Base-by-base conservation (phyloP, 92 coral and sea anemone genomes). In the Palythoa caribaeorum region DNA sequence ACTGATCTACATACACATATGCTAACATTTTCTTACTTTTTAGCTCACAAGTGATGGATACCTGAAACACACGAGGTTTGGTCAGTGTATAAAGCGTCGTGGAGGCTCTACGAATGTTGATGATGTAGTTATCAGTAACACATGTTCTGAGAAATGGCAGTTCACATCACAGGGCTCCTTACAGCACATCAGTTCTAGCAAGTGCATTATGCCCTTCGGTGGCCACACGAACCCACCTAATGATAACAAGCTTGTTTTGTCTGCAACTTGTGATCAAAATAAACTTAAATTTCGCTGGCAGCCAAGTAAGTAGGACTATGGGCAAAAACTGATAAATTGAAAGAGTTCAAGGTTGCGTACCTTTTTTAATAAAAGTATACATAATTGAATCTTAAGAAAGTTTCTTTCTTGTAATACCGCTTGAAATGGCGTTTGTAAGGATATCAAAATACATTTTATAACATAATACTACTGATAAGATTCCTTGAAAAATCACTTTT, bases 271-370 rank as follows among this genome's bases (percentile, higher is more conserved):
- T 89, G 94, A 93, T 36, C 88, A 85, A 44, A 38, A 75, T 20
- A 92, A 96, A 79, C 96, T 94, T 80, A 79, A 88, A 37, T 95
- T 96, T 90, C 86, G 84, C 70, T 96, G 97, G 96, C 84, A 94
- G 39, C 98, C 50, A 44, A 44, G 50, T 44, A 44, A 44, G 50
- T 44, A 44, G 2, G 50, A 44, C 50, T 44, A 44, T 1, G 6
- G 50, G 5, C 50, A 4, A 2, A 44, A 44, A 1, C 50, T 44
- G 50, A 44, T 44, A 44, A 1, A 44, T 4, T 44, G 7, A 6
- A 4, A 4, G 50, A 44, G 50, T 44, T 44, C 50, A 8, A 44
- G 50, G 6, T 44, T 44, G 50, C n/a, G 28, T 28, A 0, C 28
- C 28, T 28, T 28, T 28, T 28, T 28, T 28, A 28, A 28, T 28